Conservation (phyloP, 2,888 invertebrate species). For the Rhingia campestris region DNA sequence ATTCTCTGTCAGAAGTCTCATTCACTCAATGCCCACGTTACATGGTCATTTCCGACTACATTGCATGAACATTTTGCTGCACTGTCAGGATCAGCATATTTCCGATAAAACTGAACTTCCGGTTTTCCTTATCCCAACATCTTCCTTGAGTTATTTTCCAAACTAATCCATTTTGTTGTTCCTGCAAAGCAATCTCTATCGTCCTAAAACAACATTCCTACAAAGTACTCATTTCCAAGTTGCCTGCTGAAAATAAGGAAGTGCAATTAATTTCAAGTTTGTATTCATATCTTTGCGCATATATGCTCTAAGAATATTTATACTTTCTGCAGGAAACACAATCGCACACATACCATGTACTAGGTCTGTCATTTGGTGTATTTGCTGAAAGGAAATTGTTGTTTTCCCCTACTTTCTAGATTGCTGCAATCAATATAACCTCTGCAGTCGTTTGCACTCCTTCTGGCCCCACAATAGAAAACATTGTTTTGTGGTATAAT, state of each 20-base stretch:
- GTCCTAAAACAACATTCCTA: slow-evolving; percentile 14
- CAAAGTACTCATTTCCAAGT: slow-evolving; percentile 10
- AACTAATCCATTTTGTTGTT: slow-evolving; percentile 46
- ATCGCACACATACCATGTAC: slow-evolving; percentile 2
- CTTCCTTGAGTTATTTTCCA: slow-evolving; percentile 23
- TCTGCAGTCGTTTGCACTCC: slow-evolving; percentile 48
- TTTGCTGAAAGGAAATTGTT: slow-evolving; percentile 61
- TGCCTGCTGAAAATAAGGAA: slow-evolving; percentile 28
- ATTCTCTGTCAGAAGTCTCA: too few relatives aligned
- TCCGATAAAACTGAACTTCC: slow-evolving; percentile 5
- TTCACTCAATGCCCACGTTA: slow-evolving; percentile 10
- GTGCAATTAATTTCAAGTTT: slow-evolving; percentile 56
- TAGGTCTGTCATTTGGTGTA: slow-evolving; percentile 30
- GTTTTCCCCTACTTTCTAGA: slow-evolving; percentile 36
- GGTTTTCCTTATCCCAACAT: slow-evolving; percentile 8
- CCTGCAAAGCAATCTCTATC: slow-evolving; percentile 23
- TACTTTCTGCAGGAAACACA: slow-evolving; percentile 17
- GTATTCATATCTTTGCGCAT: slow-evolving; percentile 45
- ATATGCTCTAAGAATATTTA: slow-evolving; percentile 30
- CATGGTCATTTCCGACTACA: background rate
- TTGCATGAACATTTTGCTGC: background rate
- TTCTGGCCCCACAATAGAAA: slow-evolving; percentile 30
- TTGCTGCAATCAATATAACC: slow-evolving; percentile 31
- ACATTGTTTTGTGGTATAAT: slow-evolving; percentile 47
- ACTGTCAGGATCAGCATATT: slow-evolving; percentile 12